A percentile compares a stretch with the other conserved stretches of the same genome.
Conservation (phyloP, 2,113 vertebrate genomes). For the Danionella cerebrum region DNA sequence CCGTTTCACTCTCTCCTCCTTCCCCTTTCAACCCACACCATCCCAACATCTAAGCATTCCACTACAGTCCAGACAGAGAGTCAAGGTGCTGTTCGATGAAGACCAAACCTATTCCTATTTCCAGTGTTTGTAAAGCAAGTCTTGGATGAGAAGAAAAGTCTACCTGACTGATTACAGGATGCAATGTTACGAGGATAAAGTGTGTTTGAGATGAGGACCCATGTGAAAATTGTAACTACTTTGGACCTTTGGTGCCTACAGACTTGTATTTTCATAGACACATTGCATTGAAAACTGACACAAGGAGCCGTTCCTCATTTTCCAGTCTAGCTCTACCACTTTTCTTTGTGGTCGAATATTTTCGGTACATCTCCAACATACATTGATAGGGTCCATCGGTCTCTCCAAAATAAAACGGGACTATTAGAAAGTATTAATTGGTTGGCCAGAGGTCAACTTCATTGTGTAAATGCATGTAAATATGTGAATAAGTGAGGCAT, state of each 20-base stretch:
- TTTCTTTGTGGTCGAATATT: slow-evolving; percentile 1
- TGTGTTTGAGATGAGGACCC: not conserved
- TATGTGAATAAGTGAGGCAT: slow-evolving; percentile 42
- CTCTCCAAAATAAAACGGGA: not conserved
- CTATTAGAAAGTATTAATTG: not conserved
- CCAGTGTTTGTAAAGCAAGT: slow-evolving; percentile 21
- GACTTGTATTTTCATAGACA: slow-evolving; percentile 9
- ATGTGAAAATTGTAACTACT: slow-evolving; percentile 5
- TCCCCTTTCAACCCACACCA: slow-evolving; percentile 55
- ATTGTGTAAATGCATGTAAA: slow-evolving; percentile 48
- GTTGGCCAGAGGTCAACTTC: not conserved
- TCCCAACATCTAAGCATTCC: slow-evolving; percentile 46
- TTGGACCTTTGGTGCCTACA: not conserved
- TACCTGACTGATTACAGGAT: not conserved
- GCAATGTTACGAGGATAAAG: not conserved
- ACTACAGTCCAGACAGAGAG: not conserved
- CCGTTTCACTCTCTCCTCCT: slow-evolving; percentile 54
- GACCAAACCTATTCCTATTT: not conserved
- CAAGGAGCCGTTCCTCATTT: not conserved
- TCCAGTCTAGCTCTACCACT: not conserved
- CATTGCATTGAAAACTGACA: not conserved
- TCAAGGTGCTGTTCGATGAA: not conserved
- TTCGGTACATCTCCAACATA: slow-evolving; percentile 4
- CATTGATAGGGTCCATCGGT: slow-evolving; percentile 14
- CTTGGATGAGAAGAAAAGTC: slow-evolving; percentile 12